Percentiles rank a stretch among this genome's conserved stretches.
phyloP scores from a whole-genome alignment of 2,888 invertebrate species.

The Molorchus minor region DNA sequence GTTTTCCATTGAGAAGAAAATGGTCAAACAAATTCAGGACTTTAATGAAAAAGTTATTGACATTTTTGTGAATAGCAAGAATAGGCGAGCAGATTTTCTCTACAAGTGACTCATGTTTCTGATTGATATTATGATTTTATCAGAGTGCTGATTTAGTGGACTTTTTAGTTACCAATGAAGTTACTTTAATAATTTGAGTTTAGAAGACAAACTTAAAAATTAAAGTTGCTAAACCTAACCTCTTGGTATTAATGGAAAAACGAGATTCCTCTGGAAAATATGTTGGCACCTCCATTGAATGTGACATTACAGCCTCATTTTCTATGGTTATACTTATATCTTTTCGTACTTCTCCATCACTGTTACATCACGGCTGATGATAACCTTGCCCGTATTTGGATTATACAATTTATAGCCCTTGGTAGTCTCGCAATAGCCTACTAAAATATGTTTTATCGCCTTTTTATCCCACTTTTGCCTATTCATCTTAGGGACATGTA shows the following conservation, averaged over 20 bases:
- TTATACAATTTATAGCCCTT: slow-evolving; percentile 40
- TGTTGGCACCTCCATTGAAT: slow-evolving; percentile 8
- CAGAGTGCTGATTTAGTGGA: no score
- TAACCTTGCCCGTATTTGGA: slow-evolving; percentile 8
- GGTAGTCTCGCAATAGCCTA: slow-evolving; percentile 37
- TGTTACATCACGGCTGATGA: slow-evolving; percentile 13
- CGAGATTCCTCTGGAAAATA: no score
- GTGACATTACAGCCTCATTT: slow-evolving; percentile 15
- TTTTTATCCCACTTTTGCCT: slow-evolving; percentile 25
- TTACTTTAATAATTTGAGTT: no score
- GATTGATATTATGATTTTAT: no score
- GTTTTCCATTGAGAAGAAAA: background rate
- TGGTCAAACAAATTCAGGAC: background rate
- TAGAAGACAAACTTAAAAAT: no score
- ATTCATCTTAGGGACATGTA: slow-evolving; percentile 30
- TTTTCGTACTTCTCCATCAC: slow-evolving; percentile 32
- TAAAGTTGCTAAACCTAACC: no score
- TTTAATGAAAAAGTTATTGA: background rate
- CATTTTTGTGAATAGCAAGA: background rate
- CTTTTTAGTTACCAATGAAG: no score
- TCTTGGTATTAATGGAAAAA: no score
- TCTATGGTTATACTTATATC: slow-evolving; percentile 10
- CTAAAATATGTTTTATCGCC: slow-evolving; percentile 32
- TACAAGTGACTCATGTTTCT: no score
- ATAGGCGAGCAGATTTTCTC: background rate